phyloP scores from a whole-genome alignment of 2,113 vertebrate species.

The Heterocephalus glaber region DNA sequence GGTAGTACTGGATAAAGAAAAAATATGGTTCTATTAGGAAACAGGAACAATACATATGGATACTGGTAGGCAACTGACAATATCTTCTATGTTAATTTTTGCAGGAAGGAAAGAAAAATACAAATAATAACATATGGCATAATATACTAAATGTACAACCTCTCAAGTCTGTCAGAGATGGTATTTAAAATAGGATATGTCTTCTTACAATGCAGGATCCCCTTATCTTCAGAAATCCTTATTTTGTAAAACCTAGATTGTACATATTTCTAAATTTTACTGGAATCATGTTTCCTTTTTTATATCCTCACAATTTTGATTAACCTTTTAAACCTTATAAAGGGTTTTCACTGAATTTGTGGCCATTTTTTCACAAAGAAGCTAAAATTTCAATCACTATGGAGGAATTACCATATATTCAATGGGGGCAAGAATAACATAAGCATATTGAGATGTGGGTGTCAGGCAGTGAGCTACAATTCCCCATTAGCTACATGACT shows the following conservation, averaged over 20 bases:
- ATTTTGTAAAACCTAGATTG: not conserved
- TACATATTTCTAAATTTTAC: not conserved
- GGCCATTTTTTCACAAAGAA: not conserved
- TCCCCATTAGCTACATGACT: constrained; percentile 8
- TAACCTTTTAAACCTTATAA: not conserved
- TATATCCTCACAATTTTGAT: not conserved
- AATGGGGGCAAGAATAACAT: not conserved
- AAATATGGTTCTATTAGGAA: not conserved
- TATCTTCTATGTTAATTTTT: not conserved
- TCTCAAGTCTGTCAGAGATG: not conserved
- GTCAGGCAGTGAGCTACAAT: not conserved
- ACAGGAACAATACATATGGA: not conserved
- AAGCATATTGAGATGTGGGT: not conserved
- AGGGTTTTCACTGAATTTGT: not conserved
- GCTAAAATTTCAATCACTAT: not conserved
- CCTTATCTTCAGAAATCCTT: not conserved
- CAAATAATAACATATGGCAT: not conserved
- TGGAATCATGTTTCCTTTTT: not conserved
- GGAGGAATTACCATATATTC: not conserved
- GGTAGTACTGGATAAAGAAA: not conserved
- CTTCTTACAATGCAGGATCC: not conserved
- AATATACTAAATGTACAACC: not conserved
- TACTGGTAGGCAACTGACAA: not conserved
- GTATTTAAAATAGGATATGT: not conserved
- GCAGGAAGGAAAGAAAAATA: not conserved